Percentiles rank a stretch among this genome's conserved stretches.
These are phyloP conservation scores for Metopia argyrocephala DNA, from an alignment of 2,888 invertebrate species.

Conservation along the genomic window DNA sequence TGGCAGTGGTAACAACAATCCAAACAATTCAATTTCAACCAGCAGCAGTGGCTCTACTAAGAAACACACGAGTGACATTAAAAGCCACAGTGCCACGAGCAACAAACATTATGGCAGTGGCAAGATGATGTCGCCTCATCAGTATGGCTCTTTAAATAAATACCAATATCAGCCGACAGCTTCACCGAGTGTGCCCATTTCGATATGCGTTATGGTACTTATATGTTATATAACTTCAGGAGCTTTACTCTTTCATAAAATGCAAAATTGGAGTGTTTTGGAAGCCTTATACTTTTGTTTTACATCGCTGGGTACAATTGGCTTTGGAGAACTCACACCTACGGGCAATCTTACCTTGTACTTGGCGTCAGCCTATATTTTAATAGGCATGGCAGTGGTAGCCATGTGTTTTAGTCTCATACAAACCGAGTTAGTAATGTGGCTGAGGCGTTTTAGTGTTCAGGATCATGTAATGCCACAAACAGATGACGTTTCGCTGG, in stretches of 20 bases:
- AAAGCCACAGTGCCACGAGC: conserved; percentile 58
- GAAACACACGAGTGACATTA: conserved; percentile 70
- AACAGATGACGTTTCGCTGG: conserved; percentile 79
- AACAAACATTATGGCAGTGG: conserved; percentile 52
- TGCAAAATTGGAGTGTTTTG: conserved; percentile 94
- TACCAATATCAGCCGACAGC: conserved; percentile 68
- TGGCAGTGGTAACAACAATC: conserved; percentile 62
- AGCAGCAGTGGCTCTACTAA: conserved; percentile 47
- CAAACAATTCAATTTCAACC: conserved; percentile 56
- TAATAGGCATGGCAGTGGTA: conserved; percentile 90
- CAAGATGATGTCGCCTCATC: conserved; percentile 61
- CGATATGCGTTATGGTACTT: conserved; percentile 91
- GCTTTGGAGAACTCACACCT: conserved; percentile 89
- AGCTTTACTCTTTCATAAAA: conserved; percentile 91
- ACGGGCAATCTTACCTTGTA: conserved; percentile 85
- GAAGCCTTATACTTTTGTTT: conserved; percentile 92
- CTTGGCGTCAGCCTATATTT: conserved; percentile 88
- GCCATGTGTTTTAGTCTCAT: conserved; percentile 93
- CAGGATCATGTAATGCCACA: conserved; percentile 79
- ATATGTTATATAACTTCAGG: conserved; percentile 93
- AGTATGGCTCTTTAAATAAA: conserved; percentile 67
- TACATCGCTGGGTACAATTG: conserved; percentile 89
- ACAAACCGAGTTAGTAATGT: conserved; percentile 85
- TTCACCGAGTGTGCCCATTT: conserved; percentile 87
- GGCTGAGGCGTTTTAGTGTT: conserved; percentile 78